A percentile compares a stretch with the other conserved stretches of the same genome.
Evolutionary conservation across 1,140 invertebrate species (phyloP).

Genomic region (Hyles vespertilio): DNA sequence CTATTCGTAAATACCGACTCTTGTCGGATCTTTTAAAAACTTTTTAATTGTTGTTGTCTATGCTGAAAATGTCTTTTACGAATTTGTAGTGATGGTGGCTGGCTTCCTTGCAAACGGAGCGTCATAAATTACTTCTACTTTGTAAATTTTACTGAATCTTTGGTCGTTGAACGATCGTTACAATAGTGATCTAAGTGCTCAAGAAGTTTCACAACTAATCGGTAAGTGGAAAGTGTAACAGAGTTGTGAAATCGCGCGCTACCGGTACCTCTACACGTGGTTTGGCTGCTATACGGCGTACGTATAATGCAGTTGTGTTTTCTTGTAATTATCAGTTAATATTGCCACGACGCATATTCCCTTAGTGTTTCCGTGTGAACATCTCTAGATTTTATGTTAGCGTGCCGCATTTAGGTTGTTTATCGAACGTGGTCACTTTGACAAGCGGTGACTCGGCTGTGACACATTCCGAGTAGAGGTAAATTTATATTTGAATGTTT

Average conservation of each 20-base stretch:
- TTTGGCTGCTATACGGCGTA: constrained; percentile 58
- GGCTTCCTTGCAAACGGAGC: constrained; percentile 74
- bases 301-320: constrained; percentile 47
- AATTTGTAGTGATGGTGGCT: constrained; percentile 75
- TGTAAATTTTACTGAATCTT: constrained; percentile 50
- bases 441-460: constrained; percentile 50
- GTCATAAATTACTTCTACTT: constrained; percentile 68
- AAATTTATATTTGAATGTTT: constrained; percentile 38
- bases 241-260: constrained; percentile 54
- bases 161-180: constrained; percentile 51
- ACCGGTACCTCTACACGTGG: constrained; percentile 72
- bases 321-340: constrained; percentile 33
- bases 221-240: constrained; percentile 63
- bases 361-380: constrained; percentile 26
- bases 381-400: constrained; percentile 33
- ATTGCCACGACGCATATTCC: constrained; percentile 24
- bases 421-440: constrained; percentile 66
- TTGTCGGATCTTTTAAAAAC: constrained; percentile 27
- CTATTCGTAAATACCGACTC: constrained; percentile 11
- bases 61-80: constrained; percentile 74
- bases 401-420: constrained; percentile 45
- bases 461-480: constrained; percentile 46
- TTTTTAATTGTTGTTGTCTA: constrained; percentile 64
- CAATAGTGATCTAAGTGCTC: constrained; percentile 69
- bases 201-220: constrained; percentile 62